These are phyloP conservation scores for Cyphomyrus plagiostoma DNA, from an alignment of 2,113 vertebrate species.

Conservation along the genomic window DNA sequence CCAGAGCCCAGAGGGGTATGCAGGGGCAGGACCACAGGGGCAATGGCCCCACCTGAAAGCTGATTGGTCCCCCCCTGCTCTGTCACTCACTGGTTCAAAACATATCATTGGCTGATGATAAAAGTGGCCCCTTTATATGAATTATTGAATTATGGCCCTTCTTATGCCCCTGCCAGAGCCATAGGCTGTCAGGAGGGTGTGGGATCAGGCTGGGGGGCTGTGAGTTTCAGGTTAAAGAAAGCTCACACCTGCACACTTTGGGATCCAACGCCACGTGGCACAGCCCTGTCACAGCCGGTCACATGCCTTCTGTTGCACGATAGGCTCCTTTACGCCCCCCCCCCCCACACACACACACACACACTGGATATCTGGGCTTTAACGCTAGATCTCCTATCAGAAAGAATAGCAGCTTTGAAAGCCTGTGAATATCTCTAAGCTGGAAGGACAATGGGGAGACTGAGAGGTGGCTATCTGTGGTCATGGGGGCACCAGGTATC, in stretches of 20 bases:
- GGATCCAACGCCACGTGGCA: no score
- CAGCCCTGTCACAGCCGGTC: not conserved
- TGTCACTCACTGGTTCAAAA: not conserved
- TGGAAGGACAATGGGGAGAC: not conserved
- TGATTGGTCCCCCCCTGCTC: not conserved
- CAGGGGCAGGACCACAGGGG: not conserved
- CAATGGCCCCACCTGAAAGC: not conserved
- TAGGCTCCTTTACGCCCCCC: not conserved
- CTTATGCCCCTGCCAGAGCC: not conserved
- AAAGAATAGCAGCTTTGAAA: not conserved
- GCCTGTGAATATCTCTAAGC: slow-evolving; percentile 2
- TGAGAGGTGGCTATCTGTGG: not conserved
- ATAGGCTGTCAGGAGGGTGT: not conserved
- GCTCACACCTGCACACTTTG: not conserved
- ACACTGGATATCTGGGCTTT: not conserved
- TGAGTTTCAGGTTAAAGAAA: not conserved
- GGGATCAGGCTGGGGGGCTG: not conserved
- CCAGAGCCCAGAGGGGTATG: not conserved
- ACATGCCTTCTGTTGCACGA: not conserved
- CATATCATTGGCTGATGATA: not conserved
- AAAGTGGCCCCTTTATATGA: not conserved
- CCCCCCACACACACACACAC: no score
- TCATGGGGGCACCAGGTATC: not conserved
- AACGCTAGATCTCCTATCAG: slow-evolving; percentile 3
- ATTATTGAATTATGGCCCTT: not conserved